Evolutionary conservation across 2,797 vertebrate genomes (phyloP).

Genomic region (Pampus argenteus): DNA sequence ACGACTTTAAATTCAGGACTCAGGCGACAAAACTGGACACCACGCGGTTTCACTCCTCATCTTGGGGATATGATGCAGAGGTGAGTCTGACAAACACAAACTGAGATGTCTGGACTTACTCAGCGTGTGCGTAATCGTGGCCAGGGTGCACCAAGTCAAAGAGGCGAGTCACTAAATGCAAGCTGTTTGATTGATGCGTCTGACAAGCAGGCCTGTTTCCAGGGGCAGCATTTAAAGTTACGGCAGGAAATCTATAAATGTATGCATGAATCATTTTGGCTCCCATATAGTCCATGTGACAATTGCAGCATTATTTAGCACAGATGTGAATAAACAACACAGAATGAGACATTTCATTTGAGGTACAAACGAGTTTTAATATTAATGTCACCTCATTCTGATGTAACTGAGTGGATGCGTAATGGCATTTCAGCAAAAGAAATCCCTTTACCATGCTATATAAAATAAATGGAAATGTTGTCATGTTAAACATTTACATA

Average conservation of each 20-base stretch:
- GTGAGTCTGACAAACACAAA: conserved; percentile 25
- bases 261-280: conserved; percentile 2
- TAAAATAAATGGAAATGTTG: conserved; percentile 6
- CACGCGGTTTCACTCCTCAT: conserved; percentile 2
- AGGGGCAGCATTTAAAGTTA: conserved; percentile 6
- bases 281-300: conserved; percentile 30
- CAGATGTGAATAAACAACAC: conserved; percentile 26
- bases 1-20: background rate
- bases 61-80: conserved; percentile 14
- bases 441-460: background rate
- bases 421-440: conserved; percentile 5
- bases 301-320: conserved; percentile 31
- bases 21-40: background rate
- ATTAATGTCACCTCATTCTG: conserved; percentile 6
- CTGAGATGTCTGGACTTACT: conserved; percentile 21
- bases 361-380: conserved; percentile 6
- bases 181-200: conserved; percentile 32
- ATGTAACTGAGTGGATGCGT: background rate
- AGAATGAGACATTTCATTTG: conserved; percentile 24
- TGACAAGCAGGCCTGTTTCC: conserved; percentile 25
- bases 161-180: conserved; percentile 48
- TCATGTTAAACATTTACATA: conserved; percentile 22
- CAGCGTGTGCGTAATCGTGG: conserved; percentile 19
- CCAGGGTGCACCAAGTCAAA: conserved; percentile 39
- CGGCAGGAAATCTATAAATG: conserved; percentile 7